Base-by-base conservation (phyloP, 2,113 vertebrate genomes). In the Myanophis thanlyinensis region DNA sequence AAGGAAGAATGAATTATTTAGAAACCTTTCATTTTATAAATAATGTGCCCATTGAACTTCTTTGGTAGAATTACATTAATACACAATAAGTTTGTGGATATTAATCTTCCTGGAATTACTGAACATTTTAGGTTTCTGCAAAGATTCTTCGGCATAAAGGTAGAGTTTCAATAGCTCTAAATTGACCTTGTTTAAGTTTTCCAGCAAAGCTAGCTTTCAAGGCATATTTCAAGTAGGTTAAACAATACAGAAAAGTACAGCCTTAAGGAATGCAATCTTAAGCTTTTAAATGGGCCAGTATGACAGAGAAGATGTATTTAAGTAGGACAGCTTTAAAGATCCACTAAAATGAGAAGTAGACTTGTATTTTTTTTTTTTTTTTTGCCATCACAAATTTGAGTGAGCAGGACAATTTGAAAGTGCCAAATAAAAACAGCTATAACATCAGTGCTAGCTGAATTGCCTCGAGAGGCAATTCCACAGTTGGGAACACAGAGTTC, bases 1-100 rank as follows among this genome's bases (percentile, higher is more conserved):
- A 91, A 94, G 90, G 46, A 94, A 92, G 27, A 95, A 92, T 62
- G 0, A 91, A 95, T 93, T 89, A 53, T 56, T 92, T 92, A 93
- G 20, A n/a, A 80, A 47, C 25, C 13, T 94, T 53, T 88, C 56
- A 80, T 44, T 94, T 93, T 94, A 89, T 35, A 90, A 73, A 93
- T 89, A 94, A 3, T 85, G 80, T 56, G 93, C 7, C 1, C 48
- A 11, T 94, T 93, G 91, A 12, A 85, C 8, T 92, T 54, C 48
- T 56, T 30, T 10, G 1, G 1, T 4, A 52, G 2, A 15, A 90
- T 2, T 54, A 25, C 80, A 62, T 44, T 88, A 93, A 94, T 9
- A 92, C 1, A 93, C 90, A 15, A 92, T 44, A 13, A 90, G 53
- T 87, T 93, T 25, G 30, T 20, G 73, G 88, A 89, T 90, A 0